phyloP scores from a whole-genome alignment of 2,113 vertebrate species.

The Trichechus manatus region DNA sequence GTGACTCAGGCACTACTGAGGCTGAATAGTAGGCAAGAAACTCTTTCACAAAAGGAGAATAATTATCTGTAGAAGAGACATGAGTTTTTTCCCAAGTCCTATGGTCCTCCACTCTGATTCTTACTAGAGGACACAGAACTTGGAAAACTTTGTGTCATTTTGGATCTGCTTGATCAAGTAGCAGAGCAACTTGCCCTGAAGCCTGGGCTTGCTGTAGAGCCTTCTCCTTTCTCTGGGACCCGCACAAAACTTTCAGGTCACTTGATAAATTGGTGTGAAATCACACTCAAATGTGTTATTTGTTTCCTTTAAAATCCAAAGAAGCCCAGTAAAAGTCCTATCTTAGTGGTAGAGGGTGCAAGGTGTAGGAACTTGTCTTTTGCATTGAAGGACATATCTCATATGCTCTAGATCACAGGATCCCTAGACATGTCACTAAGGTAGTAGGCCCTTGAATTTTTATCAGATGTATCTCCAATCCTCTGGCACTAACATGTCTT shows the following conservation, averaged over 20 bases:
- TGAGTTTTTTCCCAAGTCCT: background rate
- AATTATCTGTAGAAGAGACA: background rate
- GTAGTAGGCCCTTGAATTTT: background rate
- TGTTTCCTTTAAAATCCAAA: background rate
- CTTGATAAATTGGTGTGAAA: conserved; percentile 13
- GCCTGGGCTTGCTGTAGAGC: background rate
- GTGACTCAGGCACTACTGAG: background rate
- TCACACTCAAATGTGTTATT: background rate
- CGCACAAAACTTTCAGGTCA: background rate
- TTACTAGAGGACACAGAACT: background rate
- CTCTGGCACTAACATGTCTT: background rate
- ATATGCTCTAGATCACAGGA: background rate
- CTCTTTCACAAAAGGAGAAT: background rate
- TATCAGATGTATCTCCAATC: background rate
- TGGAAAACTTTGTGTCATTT: background rate
- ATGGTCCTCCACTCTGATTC: background rate
- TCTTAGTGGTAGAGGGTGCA: background rate
- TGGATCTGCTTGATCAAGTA: background rate
- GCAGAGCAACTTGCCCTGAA: background rate
- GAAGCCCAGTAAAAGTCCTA: background rate
- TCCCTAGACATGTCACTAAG: background rate
- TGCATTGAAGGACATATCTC: background rate
- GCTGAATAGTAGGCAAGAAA: background rate
- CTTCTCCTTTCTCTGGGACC: background rate
- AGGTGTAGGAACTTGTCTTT: background rate